A percentile compares a stretch with the other conserved stretches of the same genome.
phyloP scores from a whole-genome alignment of 2,113 vertebrate species.

The Ammodytes marinus region DNA sequence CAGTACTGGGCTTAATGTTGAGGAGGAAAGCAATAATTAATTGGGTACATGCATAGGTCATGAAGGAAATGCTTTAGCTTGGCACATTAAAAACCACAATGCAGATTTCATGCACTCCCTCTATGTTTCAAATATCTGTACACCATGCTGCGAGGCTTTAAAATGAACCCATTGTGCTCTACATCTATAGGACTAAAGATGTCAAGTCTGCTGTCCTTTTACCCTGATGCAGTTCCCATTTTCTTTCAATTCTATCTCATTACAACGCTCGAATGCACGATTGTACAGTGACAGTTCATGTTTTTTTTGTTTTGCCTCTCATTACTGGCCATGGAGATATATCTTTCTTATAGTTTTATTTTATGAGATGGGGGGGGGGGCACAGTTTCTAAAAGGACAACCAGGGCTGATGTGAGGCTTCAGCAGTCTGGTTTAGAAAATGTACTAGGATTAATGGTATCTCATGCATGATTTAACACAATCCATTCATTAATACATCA shows the following conservation, averaged over 20 bases:
- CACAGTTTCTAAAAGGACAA: background rate
- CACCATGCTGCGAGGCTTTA: conserved; percentile 3
- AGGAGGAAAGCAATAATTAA: background rate
- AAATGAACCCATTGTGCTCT: background rate
- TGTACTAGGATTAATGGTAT: too few species aligned
- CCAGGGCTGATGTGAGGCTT: background rate
- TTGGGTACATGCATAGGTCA: too few species aligned
- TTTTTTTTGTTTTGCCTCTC: background rate
- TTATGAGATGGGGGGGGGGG: background rate
- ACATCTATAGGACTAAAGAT: background rate
- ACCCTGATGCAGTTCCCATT: background rate
- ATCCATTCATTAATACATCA: too few species aligned
- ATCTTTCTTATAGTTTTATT: background rate
- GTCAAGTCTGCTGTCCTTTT: conserved; percentile 6
- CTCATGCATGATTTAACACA: too few species aligned
- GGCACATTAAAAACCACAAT: background rate
- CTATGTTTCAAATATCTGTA: background rate
- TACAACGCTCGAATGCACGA: background rate
- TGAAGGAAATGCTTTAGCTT: background rate
- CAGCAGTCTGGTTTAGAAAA: background rate
- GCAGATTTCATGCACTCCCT: background rate
- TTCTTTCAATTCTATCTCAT: background rate
- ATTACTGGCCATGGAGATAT: background rate
- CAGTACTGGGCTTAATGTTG: background rate
- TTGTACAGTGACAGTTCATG: background rate